These are phyloP conservation scores for Gymnobelideus leadbeateri DNA, from an alignment of 2,113 vertebrate genomes.

Conservation along the genomic window DNA sequence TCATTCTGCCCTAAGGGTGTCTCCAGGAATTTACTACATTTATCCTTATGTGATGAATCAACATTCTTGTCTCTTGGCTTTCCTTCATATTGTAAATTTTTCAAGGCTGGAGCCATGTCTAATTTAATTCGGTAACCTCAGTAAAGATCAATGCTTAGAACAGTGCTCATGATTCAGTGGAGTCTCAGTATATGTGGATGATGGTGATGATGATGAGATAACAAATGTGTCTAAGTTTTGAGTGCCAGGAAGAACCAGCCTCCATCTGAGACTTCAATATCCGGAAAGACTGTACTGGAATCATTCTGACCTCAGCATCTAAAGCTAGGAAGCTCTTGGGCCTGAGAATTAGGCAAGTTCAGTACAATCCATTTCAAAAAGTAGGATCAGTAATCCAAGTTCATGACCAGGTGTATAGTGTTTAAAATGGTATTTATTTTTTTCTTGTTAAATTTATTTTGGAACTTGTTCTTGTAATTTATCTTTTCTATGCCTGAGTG, in stretches of 20 bases:
- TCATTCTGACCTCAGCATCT: neutral
- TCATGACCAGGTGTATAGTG: neutral
- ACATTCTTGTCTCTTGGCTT: conserved; percentile 31
- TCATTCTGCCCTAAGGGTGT: neutral
- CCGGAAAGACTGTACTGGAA: neutral
- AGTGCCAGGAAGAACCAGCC: neutral
- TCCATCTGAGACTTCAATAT: neutral
- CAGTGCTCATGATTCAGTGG: neutral
- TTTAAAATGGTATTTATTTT: neutral
- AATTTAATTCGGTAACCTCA: conserved; percentile 28
- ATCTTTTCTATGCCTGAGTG: conserved; percentile 42
- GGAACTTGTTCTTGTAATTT: conserved; percentile 46
- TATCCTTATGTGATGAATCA: neutral
- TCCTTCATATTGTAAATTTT: conserved; percentile 12
- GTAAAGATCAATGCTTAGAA: neutral
- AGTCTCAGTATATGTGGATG: neutral
- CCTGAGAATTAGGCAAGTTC: neutral
- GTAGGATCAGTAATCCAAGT: neutral
- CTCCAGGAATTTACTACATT: neutral
- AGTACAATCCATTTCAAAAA: neutral
- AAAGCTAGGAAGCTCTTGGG: neutral
- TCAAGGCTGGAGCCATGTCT: neutral
- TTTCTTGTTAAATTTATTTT: conserved; percentile 40
- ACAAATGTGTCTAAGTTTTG: neutral
- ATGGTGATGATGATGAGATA: neutral